These are phyloP conservation scores for Menidia beryllina DNA, from an alignment of 2,113 vertebrate species.

Conservation along the genomic window DNA sequence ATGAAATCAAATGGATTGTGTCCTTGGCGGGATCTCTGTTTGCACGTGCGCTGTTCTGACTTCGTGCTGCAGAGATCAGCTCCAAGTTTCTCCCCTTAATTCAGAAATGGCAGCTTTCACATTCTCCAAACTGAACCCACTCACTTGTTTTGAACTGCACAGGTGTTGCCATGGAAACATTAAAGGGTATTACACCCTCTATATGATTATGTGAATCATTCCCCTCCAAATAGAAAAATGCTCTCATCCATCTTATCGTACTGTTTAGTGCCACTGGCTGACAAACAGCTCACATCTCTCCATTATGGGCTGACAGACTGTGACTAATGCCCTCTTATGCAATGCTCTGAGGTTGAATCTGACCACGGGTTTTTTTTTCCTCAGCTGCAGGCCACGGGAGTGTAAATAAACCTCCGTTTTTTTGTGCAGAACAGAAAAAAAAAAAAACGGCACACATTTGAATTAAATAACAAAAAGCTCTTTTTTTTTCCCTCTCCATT, in stretches of 20 bases:
- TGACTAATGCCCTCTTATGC: constrained; percentile 44
- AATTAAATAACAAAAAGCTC: too few species aligned
- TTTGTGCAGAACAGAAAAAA: constrained; percentile 23
- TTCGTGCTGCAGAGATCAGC: background rate
- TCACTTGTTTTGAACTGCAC: constrained; percentile 14
- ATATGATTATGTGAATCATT: constrained; percentile 40
- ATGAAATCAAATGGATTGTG: background rate
- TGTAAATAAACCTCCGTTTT: constrained; percentile 54
- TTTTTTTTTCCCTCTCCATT: constrained; percentile 7
- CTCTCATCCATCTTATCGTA: constrained; percentile 7
- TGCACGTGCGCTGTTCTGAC: background rate
- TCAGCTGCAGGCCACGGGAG: constrained; percentile 62
- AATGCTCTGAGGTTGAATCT: constrained; percentile 18
- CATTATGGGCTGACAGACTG: constrained; percentile 14
- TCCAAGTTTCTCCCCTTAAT: background rate
- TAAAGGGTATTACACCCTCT: background rate
- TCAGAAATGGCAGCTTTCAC: background rate
- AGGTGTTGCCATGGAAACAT: constrained; percentile 13
- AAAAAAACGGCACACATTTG: too few species aligned
- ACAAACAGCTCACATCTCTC: constrained; percentile 42
- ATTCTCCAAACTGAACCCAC: background rate
- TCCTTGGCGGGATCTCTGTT: constrained; percentile 8
- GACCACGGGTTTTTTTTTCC: constrained; percentile 23
- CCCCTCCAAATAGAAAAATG: constrained; percentile 19
- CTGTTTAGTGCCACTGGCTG: constrained; percentile 21